Percentiles rank a stretch among this genome's conserved stretches.
Conservation (phyloP, 2,888 invertebrate genomes). For the Helleia helle region DNA sequence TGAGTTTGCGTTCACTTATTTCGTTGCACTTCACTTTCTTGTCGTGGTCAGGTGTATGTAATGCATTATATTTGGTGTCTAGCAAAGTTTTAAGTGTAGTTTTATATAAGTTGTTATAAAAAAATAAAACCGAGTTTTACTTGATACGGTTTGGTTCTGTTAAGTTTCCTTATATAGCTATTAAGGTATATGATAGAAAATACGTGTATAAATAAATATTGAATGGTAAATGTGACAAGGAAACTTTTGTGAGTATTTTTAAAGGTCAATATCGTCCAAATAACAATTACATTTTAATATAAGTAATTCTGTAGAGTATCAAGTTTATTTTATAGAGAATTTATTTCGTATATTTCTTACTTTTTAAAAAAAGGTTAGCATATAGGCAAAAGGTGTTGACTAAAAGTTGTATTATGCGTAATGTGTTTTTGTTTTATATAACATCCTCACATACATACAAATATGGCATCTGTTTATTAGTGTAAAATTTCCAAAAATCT, state of each 20-base stretch:
- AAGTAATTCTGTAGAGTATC: background rate
- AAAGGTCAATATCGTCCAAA: conserved; percentile 1
- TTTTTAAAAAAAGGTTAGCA: too few relatives aligned
- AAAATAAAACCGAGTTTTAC: too few relatives aligned
- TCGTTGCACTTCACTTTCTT: conserved; percentile 65
- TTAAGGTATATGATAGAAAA: too few relatives aligned
- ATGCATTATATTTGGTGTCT: conserved; percentile 38
- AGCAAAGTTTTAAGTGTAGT: conserved; percentile 15
- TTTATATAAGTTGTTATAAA: conserved; percentile 36
- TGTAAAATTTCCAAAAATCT: too few relatives aligned
- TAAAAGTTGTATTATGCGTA: too few relatives aligned
- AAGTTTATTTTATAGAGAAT: too few relatives aligned
- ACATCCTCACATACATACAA: too few relatives aligned
- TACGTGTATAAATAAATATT: background rate
- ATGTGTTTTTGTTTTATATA: too few relatives aligned
- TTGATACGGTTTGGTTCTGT: too few relatives aligned
- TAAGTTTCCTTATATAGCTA: background rate
- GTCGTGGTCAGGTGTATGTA: conserved; percentile 64
- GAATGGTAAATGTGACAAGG: background rate
- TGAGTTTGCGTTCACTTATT: conserved; percentile 63
- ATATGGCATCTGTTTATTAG: too few relatives aligned
- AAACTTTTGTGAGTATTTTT: conserved; percentile 2
- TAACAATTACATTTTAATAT: background rate
- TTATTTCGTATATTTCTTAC: too few relatives aligned
- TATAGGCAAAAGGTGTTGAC: too few relatives aligned